Percentiles rank a stretch among this genome's conserved stretches.
Evolutionary conservation across 1,140 invertebrate species (phyloP).

Genomic region (Drosophila mauritiana): DNA sequence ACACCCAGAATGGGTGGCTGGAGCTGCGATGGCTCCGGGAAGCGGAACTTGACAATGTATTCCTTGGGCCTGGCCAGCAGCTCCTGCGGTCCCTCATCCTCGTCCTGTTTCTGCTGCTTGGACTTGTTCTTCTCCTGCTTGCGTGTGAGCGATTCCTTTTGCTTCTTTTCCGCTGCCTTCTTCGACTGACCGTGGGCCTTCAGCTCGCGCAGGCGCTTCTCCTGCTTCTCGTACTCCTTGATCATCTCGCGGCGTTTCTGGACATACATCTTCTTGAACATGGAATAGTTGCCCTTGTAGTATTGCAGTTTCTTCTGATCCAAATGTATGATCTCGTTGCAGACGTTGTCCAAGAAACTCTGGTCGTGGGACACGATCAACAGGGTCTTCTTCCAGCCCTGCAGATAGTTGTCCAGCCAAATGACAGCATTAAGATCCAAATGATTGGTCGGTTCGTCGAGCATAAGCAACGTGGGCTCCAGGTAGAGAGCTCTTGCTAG

Average conservation of each 20-base stretch:
- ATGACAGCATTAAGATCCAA: constrained; percentile 99
- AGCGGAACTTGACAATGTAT: constrained; percentile 98
- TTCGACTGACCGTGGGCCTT: constrained; percentile 98
- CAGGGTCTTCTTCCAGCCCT: constrained; percentile 99
- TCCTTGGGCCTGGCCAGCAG: constrained; percentile 95
- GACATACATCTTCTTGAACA: constrained; percentile 99
- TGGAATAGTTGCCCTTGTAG: constrained; percentile 99
- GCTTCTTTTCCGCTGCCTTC: constrained; percentile 97
- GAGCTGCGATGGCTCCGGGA: constrained; percentile 96
- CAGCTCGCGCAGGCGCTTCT: constrained; percentile 96
- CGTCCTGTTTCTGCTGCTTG: constrained; percentile 92
- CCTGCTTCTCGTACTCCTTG: constrained; percentile 99
- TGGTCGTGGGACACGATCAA: constrained; percentile 99
- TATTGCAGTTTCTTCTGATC: constrained; percentile 97
- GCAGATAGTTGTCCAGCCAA: constrained; percentile 99
- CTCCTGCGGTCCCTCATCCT: constrained; percentile 94
- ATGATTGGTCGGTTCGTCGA: constrained; percentile 98
- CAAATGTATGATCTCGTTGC: constrained; percentile 99
- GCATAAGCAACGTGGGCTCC: constrained; percentile 96
- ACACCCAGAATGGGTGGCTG: constrained; percentile 98
- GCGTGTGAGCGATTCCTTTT: constrained; percentile 95
- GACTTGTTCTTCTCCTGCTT: constrained; percentile 96
- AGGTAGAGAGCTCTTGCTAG: constrained; percentile 95
- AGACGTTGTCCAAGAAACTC: constrained; percentile 99
- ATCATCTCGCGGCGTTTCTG: constrained; percentile 97